Conservation (phyloP, 2,113 vertebrate genomes). For the Xiphorhynchus elegans region DNA sequence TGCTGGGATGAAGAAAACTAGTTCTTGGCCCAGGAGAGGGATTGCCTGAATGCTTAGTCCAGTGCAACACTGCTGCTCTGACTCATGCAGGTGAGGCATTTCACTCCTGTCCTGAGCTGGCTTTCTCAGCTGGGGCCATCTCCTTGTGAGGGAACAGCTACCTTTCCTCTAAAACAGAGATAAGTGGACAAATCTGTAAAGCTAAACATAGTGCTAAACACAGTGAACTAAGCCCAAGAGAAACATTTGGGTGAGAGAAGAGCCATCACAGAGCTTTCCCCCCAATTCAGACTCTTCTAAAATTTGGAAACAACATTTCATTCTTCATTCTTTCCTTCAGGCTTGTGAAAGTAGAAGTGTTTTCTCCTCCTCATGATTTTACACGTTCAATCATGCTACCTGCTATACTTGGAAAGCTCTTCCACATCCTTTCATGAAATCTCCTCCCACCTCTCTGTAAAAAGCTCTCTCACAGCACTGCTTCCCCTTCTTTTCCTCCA, state of each 20-base stretch:
- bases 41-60: not conserved
- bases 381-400: conserved; percentile 49
- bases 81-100: not conserved
- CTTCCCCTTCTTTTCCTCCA: conserved; percentile 1
- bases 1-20: not conserved
- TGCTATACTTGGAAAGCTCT: conserved; percentile 21
- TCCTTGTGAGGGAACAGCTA: not conserved
- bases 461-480: not conserved
- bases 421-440: not conserved
- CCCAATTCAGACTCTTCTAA: not conserved
- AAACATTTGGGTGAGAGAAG: conserved; percentile 45
- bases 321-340: conserved; percentile 4
- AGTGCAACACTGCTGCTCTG: not conserved
- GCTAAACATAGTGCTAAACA: not conserved
- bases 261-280: conserved; percentile 14
- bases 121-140: not conserved
- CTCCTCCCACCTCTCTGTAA: conserved; percentile 5
- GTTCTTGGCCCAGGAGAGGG: not conserved
- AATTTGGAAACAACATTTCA: conserved; percentile 2
- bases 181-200: not conserved
- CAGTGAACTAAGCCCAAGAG: conserved; percentile 2
- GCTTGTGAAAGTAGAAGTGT: conserved; percentile 51
- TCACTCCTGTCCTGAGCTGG: not conserved
- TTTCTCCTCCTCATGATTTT: conserved; percentile 10
- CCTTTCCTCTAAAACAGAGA: not conserved